Percentiles rank a stretch among this genome's conserved stretches.
Conservation (phyloP, 37 sponge, comb jelly and placozoan genomes). For the Theonella swinhoei region DNA sequence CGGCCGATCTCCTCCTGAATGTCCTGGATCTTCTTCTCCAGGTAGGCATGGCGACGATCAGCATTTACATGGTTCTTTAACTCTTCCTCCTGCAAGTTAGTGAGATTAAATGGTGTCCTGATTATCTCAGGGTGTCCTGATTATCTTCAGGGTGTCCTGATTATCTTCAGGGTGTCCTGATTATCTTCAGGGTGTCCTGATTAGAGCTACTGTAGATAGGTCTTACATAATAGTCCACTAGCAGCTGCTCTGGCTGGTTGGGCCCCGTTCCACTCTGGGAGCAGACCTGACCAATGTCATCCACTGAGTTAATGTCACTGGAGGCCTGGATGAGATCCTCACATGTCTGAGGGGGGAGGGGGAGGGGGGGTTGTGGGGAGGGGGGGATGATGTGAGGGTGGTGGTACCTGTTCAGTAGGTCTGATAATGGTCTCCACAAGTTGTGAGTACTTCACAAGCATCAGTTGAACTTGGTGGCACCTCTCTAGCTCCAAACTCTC, state of each 20-base stretch:
- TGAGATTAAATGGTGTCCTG: neutral
- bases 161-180: too few relatives aligned
- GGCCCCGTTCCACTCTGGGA: constrained; percentile 61
- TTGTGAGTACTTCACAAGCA: constrained; percentile 58
- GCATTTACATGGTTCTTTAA: constrained; percentile 45
- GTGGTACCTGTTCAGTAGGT: constrained; percentile 34
- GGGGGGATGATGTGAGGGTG: neutral
- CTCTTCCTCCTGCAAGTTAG: constrained; percentile 64
- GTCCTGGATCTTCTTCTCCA: constrained; percentile 70
- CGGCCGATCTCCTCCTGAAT: constrained; percentile 60
- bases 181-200: too few relatives aligned
- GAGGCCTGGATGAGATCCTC: constrained; percentile 36
- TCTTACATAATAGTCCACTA: constrained; percentile 73
- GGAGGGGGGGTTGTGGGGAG: neutral
- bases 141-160: too few relatives aligned
- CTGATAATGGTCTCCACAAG: constrained; percentile 45
- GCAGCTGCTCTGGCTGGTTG: constrained; percentile 74
- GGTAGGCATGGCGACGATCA: constrained; percentile 36
- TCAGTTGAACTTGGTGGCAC: constrained; percentile 40
- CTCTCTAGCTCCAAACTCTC: constrained; percentile 68
- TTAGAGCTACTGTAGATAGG: too few relatives aligned
- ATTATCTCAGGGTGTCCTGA: too few relatives aligned
- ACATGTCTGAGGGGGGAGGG: constrained; percentile 21
- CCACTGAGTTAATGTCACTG: constrained; percentile 22
- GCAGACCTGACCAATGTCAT: constrained; percentile 52